These are phyloP conservation scores for Perca schrenkii DNA, from an alignment of 2,113 vertebrate species.

Conservation along the genomic window DNA sequence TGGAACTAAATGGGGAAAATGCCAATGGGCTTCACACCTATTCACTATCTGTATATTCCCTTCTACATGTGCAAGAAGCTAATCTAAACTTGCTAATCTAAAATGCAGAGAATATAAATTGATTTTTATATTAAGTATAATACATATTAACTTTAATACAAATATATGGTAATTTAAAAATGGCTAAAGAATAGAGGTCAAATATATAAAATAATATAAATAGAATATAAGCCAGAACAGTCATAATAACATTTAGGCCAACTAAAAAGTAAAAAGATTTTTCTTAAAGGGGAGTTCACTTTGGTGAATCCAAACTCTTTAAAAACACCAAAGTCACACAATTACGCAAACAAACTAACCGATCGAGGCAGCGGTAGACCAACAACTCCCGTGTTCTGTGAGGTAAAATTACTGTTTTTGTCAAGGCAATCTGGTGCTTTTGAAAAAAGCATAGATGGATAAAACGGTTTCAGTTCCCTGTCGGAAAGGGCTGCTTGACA, in stretches of 20 bases:
- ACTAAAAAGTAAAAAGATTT: background rate
- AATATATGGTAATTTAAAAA: background rate
- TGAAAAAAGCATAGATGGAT: no score
- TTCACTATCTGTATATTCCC: background rate
- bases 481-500: no score
- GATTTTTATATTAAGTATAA: no score
- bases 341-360: no score
- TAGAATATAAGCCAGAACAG: background rate
- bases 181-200: background rate
- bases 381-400: no score
- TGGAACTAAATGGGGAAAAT: conserved; percentile 22
- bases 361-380: no score
- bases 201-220: background rate
- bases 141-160: background rate
- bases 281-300: no score
- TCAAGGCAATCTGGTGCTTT: no score
- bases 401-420: no score
- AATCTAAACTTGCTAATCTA: background rate
- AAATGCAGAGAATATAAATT: background rate
- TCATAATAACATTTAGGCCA: background rate
- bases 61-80: background rate
- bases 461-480: no score
- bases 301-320: no score
- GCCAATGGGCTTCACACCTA: background rate
- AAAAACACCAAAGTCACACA: no score